phyloP scores from a whole-genome alignment of 2,888 invertebrate genomes.

The Cheilosia urbana region DNA sequence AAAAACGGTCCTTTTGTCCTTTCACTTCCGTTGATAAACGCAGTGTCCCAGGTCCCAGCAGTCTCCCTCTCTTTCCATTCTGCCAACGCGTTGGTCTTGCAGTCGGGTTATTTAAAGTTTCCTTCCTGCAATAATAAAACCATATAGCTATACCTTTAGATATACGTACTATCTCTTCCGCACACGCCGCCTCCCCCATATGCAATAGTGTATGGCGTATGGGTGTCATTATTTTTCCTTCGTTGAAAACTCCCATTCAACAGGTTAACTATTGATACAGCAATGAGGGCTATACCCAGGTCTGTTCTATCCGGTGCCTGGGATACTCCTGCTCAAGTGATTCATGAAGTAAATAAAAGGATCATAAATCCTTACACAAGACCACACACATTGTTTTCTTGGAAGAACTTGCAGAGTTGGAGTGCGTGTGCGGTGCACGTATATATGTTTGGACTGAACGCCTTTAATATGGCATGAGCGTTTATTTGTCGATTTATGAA shows the following conservation, averaged over 20 bases:
- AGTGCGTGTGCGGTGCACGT: slow-evolving; percentile 49
- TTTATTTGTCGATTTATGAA: slow-evolving; percentile 74
- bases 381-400: slow-evolving; percentile 74
- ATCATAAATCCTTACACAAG: slow-evolving; percentile 75
- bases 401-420: slow-evolving; percentile 35
- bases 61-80: slow-evolving; percentile 1
- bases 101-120: slow-evolving; percentile 67
- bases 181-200: not conserved
- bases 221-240: slow-evolving; percentile 31
- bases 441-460: not conserved
- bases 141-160: slow-evolving; percentile 12
- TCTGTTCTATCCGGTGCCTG: slow-evolving; percentile 30
- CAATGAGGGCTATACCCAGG: slow-evolving; percentile 36
- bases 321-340: slow-evolving; percentile 57
- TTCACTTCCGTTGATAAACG: slow-evolving; percentile 68
- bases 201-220: not conserved
- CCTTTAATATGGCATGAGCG: slow-evolving; percentile 45
- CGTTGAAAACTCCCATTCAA: slow-evolving; percentile 67
- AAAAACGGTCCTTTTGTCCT: slow-evolving; percentile 68
- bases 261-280: slow-evolving; percentile 68
- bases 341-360: slow-evolving; percentile 75
- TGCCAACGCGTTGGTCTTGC: slow-evolving; percentile 32
- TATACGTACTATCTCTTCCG: slow-evolving; percentile 4
- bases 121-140: slow-evolving; percentile 66
- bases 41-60: slow-evolving; percentile 50